Evolutionary conservation across 2,888 invertebrate species (phyloP).

Genomic region (Hydropsyche betteni): DNA sequence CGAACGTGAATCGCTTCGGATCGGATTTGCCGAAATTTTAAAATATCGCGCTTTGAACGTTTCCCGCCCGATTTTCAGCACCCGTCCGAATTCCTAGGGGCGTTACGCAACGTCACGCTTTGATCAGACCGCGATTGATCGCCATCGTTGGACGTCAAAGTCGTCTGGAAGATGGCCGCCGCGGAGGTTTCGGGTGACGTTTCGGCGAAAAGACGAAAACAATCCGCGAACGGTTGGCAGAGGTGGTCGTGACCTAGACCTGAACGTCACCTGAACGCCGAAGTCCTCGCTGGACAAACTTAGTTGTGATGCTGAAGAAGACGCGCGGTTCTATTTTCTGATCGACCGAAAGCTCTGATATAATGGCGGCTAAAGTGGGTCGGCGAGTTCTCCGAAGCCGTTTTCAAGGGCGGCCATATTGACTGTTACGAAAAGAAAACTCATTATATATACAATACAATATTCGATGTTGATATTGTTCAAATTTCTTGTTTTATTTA

Average conservation of each 20-base stretch:
- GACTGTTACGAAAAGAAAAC: not conserved
- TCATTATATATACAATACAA: not conserved
- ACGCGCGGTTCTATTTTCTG: conserved; percentile 10
- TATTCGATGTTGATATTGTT: no score
- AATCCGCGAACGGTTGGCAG: not conserved
- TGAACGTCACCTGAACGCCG: conserved; percentile 1
- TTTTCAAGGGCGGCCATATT: not conserved
- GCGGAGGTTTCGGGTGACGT: not conserved
- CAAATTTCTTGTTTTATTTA: no score
- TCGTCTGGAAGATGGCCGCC: conserved; percentile 14
- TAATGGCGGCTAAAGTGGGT: not conserved
- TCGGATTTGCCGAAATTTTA: no score
- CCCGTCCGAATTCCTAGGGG: no score
- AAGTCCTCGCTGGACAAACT: conserved; percentile 12
- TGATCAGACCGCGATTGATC: no score
- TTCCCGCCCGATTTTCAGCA: no score
- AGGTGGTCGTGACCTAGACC: conserved; percentile 27
- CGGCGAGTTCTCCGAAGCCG: not conserved
- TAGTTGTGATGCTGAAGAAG: conserved; percentile 7
- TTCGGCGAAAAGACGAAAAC: not conserved
- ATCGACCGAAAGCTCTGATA: not conserved
- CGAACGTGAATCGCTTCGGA: no score
- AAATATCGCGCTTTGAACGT: no score
- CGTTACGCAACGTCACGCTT: no score
- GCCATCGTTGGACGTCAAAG: not conserved